Conservation (phyloP, 2,113 vertebrate species). For the Terrapene triunguis region DNA sequence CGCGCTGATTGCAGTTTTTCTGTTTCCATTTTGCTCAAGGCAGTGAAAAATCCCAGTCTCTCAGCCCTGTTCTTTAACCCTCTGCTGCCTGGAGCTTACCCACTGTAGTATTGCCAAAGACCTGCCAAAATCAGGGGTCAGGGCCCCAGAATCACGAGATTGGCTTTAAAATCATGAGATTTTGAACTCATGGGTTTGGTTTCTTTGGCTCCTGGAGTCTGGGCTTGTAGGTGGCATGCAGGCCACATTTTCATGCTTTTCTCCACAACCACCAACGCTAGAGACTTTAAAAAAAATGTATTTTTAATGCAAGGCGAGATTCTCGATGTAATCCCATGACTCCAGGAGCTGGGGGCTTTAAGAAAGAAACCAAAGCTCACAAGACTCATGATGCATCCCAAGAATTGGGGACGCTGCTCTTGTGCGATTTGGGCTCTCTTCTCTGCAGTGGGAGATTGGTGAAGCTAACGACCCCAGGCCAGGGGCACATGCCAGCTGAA, state of each 20-base stretch:
- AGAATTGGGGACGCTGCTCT: neutral
- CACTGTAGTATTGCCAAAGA: neutral
- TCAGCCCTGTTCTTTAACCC: neutral
- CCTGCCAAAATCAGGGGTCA: neutral
- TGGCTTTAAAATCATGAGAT: neutral
- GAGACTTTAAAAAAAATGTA: neutral
- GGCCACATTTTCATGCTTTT: neutral
- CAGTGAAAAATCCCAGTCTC: neutral
- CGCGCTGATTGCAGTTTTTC: neutral
- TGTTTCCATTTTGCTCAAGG: neutral
- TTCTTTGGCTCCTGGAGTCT: neutral
- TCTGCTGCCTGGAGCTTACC: neutral
- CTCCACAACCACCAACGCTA: neutral
- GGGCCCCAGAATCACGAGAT: neutral
- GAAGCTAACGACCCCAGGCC: neutral
- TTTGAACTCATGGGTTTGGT: neutral
- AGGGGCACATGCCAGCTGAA: too few species aligned
- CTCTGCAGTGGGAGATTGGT: neutral
- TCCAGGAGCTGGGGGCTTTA: too few species aligned
- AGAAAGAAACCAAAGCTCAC: too few species aligned
- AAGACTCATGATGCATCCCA: neutral
- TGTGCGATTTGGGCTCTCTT: neutral
- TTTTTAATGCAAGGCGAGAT: neutral
- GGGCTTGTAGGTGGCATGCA: neutral
- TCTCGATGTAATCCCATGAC: neutral